Conservation (phyloP, 2,888 invertebrate genomes). For the Drepanosiphum platanoidis region DNA sequence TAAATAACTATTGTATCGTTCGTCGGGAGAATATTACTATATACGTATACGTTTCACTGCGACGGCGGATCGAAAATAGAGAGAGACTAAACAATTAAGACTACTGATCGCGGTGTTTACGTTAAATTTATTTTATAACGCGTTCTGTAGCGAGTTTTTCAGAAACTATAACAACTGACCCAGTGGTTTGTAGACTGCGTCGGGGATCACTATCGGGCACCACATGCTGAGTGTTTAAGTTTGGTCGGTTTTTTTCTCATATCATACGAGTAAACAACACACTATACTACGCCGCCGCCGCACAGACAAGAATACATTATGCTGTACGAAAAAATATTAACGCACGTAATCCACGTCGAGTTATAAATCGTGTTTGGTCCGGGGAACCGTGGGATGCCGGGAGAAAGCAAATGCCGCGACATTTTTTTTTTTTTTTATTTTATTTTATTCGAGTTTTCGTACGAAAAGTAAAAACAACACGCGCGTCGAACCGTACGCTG, state of each 20-base stretch:
- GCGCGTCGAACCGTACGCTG: not conserved
- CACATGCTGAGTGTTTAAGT: conserved; percentile 56
- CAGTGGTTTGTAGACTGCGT: conserved; percentile 52
- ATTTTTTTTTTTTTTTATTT: conserved; percentile 12
- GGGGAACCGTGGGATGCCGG: conserved; percentile 38
- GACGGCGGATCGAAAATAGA: not conserved
- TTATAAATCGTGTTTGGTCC: conserved; percentile 46
- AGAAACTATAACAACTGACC: conserved; percentile 40
- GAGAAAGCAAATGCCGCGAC: conserved; percentile 47
- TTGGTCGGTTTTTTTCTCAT: not conserved
- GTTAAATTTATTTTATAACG: not conserved
- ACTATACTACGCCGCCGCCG: no score
- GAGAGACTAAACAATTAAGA: conserved; percentile 6
- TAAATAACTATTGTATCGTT: conserved; percentile 33
- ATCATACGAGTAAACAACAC: conserved; percentile 37
- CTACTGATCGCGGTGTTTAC: conserved; percentile 38
- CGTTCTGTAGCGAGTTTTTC: not conserved
- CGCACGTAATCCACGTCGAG: not conserved
- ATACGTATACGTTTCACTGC: not conserved
- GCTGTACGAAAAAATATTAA: conserved; percentile 37
- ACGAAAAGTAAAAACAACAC: conserved; percentile 23
- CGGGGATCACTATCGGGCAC: conserved; percentile 47
- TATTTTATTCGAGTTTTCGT: not conserved
- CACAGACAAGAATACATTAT: conserved; percentile 53
- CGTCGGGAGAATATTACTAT: no score